Percentiles rank a stretch among this genome's conserved stretches.
Evolutionary conservation across 2,113 vertebrate species (phyloP).

Genomic region (Laticauda colubrina): DNA sequence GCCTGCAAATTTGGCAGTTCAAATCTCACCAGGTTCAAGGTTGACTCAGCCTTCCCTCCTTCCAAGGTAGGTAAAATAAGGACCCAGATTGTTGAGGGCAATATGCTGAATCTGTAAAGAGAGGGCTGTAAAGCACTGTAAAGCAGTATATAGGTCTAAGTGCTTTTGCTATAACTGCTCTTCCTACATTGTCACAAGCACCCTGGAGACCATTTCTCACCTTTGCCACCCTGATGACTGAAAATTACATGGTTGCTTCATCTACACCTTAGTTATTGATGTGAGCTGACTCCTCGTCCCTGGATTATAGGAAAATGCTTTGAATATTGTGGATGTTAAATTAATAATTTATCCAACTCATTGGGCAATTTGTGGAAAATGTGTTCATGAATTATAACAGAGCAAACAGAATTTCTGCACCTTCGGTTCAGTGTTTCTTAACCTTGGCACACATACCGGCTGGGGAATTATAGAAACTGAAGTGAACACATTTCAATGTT

Average conservation of each 20-base stretch:
- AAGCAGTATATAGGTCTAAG: too few species aligned
- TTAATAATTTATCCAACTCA: not conserved
- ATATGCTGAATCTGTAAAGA: too few species aligned
- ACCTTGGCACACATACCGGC: not conserved
- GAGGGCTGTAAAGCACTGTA: too few species aligned
- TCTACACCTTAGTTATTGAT: not conserved
- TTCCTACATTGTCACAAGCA: not conserved
- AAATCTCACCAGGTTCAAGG: too few species aligned
- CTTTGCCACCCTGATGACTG: not conserved
- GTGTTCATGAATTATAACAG: not conserved
- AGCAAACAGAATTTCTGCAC: not conserved
- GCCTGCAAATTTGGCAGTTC: too few species aligned
- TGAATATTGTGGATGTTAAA: not conserved
- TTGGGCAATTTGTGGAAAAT: not conserved
- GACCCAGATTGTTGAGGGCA: too few species aligned
- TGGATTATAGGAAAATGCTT: not conserved
- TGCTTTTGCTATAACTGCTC: not conserved
- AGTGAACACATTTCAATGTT: not conserved
- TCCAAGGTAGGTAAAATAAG: too few species aligned
- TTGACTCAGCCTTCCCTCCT: too few species aligned
- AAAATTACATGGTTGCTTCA: not conserved
- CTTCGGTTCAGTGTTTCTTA: not conserved
- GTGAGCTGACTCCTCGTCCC: not conserved
- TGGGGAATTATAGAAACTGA: not conserved
- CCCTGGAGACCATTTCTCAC: not conserved